These are phyloP conservation scores for Channa maculata DNA, from an alignment of 2,113 vertebrate genomes.

Conservation along the genomic window DNA sequence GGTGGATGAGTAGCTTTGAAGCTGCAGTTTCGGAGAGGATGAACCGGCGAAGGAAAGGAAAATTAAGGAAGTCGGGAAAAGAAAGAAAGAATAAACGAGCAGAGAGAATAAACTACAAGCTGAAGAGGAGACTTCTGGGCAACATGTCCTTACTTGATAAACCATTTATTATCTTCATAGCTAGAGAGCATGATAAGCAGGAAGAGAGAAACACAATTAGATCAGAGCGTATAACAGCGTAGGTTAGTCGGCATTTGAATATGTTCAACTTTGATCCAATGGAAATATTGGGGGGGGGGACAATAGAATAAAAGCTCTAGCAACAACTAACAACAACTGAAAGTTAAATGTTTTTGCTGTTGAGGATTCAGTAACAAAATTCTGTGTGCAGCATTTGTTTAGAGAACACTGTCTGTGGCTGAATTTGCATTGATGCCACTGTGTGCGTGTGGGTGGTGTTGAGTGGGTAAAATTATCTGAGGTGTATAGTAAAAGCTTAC, in stretches of 20 bases:
- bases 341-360: constrained; percentile 44
- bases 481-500: constrained; percentile 94
- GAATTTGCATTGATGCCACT: constrained; percentile 42
- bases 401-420: constrained; percentile 34
- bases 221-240: constrained; percentile 89
- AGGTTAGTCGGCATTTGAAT: constrained; percentile 90
- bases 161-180: constrained; percentile 99
- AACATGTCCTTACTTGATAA: constrained; percentile 99
- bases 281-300: constrained; percentile 59
- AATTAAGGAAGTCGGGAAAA: constrained; percentile 17
- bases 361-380: constrained; percentile 55
- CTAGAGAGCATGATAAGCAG: constrained; percentile 99
- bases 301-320: constrained; percentile 49
- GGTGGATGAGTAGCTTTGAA: constrained; percentile 49
- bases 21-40: constrained; percentile 48
- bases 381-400: constrained; percentile 32
- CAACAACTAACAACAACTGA: constrained; percentile 47
- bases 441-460: constrained; percentile 48
- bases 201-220: constrained; percentile 97
- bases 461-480: constrained; percentile 78
- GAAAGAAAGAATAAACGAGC: constrained; percentile 29
- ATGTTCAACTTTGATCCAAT: constrained; percentile 73
- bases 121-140: constrained; percentile 88
- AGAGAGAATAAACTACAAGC: constrained; percentile 72
- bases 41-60: constrained; percentile 10